Evolutionary conservation across 1,140 invertebrate genomes (phyloP).

Genomic region (Drosophila arizonae): DNA sequence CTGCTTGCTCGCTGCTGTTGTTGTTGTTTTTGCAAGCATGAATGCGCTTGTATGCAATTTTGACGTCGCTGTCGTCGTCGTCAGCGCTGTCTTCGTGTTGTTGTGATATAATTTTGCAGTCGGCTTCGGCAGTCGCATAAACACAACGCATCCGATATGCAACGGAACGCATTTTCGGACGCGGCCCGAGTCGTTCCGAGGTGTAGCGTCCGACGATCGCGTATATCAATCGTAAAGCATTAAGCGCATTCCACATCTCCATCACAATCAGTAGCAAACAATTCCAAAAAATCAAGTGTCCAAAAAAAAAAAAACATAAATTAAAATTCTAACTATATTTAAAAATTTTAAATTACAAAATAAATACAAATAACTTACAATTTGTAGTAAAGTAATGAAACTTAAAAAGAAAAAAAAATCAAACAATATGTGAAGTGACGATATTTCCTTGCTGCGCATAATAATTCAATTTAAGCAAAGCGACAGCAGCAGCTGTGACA

Average conservation of each 20-base stretch:
- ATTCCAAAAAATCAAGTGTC: slow-evolving; percentile 23
- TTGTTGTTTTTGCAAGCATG: slow-evolving; percentile 46
- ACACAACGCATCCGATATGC: slow-evolving; percentile 83
- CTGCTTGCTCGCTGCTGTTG: too few relatives aligned
- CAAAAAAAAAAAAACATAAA: slow-evolving; percentile 16
- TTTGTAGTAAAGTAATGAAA: too few relatives aligned
- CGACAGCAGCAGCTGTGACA: slow-evolving; percentile 19
- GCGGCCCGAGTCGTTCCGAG: slow-evolving; percentile 83
- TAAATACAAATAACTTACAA: not conserved
- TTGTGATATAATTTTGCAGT: slow-evolving; percentile 82
- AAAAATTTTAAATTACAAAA: not conserved
- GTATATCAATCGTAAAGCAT: slow-evolving; percentile 82
- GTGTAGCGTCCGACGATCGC: slow-evolving; percentile 83
- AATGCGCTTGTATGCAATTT: slow-evolving; percentile 77
- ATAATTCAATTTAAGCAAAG: slow-evolving; percentile 11
- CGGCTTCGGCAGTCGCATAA: slow-evolving; percentile 82
- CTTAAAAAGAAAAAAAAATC: slow-evolving; percentile 13
- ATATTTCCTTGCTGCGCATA: not conserved
- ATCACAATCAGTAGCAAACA: slow-evolving; percentile 53
- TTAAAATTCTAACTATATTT: not conserved
- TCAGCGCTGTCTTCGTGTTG: slow-evolving; percentile 76
- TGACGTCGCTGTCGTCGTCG: slow-evolving; percentile 53
- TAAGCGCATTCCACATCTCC: slow-evolving; percentile 73
- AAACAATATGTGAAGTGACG: slow-evolving; percentile 10
- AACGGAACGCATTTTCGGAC: slow-evolving; percentile 83